These are phyloP conservation scores for Pseudorhiza aurosa DNA, from an alignment of 30 jellyfish, hydroid and myxozoan genomes.

Conservation along the genomic window DNA sequence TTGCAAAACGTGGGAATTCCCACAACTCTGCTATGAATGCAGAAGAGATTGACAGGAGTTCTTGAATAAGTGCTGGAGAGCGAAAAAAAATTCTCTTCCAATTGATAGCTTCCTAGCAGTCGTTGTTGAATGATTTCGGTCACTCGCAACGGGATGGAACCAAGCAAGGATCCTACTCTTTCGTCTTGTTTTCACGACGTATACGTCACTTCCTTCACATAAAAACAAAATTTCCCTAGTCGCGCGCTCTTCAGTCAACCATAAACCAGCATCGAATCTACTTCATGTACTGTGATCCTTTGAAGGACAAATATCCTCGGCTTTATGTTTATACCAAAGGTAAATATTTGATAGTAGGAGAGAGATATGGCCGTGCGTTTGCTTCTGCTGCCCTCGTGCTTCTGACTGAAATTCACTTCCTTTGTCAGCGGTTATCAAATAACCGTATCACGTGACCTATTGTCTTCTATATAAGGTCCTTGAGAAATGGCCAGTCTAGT, in stretches of 20 bases:
- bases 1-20: too few species aligned
- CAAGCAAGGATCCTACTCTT: neutral
- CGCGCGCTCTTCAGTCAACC: neutral
- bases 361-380: neutral
- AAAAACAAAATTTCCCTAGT: neutral
- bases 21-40: too few species aligned
- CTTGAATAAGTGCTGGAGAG: too few species aligned
- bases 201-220: slow-evolving; percentile 14
- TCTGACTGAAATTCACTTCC: slow-evolving; percentile 8
- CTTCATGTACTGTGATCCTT: neutral
- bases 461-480: slow-evolving; percentile 20
- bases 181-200: neutral
- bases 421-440: slow-evolving; percentile 6
- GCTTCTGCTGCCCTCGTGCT: slow-evolving; percentile 2
- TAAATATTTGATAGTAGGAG: slow-evolving; percentile 5
- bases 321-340: neutral
- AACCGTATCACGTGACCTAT: slow-evolving; percentile 11
- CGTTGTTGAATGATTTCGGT: too few species aligned
- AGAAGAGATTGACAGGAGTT: too few species aligned
- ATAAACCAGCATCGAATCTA: neutral
- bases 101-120: too few species aligned
- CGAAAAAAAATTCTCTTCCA: too few species aligned
- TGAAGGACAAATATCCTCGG: neutral
- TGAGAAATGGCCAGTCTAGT: too few species aligned
- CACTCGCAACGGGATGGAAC: too few species aligned